Percentiles rank a stretch among this genome's conserved stretches.
phyloP scores from a whole-genome alignment of 1,140 invertebrate species.

The Anoplophora glabripennis region DNA sequence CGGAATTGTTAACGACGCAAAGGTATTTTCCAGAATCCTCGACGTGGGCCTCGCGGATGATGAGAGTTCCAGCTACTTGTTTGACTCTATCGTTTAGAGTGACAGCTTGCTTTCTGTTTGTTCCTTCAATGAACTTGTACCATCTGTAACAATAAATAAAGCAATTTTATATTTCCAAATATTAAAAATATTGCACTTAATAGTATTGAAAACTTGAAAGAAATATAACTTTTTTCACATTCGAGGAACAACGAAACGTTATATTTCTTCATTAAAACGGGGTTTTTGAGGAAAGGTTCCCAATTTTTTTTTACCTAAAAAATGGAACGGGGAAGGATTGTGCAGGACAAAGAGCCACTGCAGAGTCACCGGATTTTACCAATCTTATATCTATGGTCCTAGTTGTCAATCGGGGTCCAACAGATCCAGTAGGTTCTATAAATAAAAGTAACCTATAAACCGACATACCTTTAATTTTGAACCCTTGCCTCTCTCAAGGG shows the following conservation, averaged over 20 bases:
- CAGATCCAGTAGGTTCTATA: conserved; percentile 55
- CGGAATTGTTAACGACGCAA: conserved; percentile 91
- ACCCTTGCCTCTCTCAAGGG: not conserved
- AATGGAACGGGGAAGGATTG: conserved; percentile 63
- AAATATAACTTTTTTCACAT: too few relatives aligned
- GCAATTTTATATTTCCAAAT: not conserved
- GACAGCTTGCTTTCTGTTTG: conserved; percentile 78
- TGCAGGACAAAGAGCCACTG: conserved; percentile 58
- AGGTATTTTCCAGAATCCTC: conserved; percentile 92
- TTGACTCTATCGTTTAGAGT: conserved; percentile 82
- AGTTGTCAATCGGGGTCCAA: conserved; percentile 48
- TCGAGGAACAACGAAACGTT: too few relatives aligned
- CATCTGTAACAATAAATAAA: conserved; percentile 64
- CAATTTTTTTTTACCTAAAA: conserved; percentile 51
- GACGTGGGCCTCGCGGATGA: conserved; percentile 85
- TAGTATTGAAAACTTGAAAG: not conserved
- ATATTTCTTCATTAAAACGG: too few relatives aligned
- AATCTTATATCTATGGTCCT: conserved; percentile 51
- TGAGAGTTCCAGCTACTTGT: conserved; percentile 90
- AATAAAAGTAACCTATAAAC: conserved; percentile 22
- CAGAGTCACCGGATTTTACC: conserved; percentile 38
- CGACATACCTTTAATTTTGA: conserved; percentile 2
- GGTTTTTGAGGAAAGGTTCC: too few relatives aligned
- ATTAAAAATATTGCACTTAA: not conserved
- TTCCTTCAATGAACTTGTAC: conserved; percentile 90